Evolutionary conservation across 2,888 invertebrate species (phyloP).

Genomic region (Stictocephala bisonia): DNA sequence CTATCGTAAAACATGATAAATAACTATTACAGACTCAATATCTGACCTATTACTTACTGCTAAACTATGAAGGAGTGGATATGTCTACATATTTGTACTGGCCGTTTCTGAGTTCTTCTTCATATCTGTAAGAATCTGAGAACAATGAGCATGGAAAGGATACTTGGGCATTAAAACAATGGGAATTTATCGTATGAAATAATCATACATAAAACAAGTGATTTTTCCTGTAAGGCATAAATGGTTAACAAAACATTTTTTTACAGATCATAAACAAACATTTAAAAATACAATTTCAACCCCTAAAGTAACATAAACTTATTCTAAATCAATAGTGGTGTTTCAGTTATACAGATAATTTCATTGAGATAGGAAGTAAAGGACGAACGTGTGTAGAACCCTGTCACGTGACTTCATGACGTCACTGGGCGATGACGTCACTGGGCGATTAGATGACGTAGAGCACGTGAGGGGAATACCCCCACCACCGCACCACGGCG

Average conservation of each 20-base stretch:
- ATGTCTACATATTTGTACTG: conserved; percentile 22
- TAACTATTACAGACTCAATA: too few species aligned
- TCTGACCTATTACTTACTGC: background rate
- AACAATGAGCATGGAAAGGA: too few species aligned
- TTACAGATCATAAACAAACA: background rate
- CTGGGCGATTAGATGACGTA: too few species aligned
- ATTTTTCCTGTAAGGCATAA: background rate
- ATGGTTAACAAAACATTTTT: background rate
- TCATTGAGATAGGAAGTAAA: too few species aligned
- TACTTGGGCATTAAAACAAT: background rate
- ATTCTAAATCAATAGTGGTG: conserved; percentile 18
- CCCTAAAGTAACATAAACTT: background rate
- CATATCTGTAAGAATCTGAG: conserved; percentile 1
- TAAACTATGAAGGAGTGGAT: background rate
- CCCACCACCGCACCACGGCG: too few species aligned
- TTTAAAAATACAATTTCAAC: background rate
- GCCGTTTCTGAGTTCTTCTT: conserved; percentile 4
- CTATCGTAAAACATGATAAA: too few species aligned
- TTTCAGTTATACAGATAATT: conserved; percentile 15
- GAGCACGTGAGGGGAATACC: too few species aligned
- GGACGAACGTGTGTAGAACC: too few species aligned
- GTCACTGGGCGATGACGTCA: too few species aligned
- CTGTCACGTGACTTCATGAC: too few species aligned
- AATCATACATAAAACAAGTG: background rate
- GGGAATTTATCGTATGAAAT: background rate